phyloP scores from a whole-genome alignment of 2,888 invertebrate species.

The Nowickia ferox region DNA sequence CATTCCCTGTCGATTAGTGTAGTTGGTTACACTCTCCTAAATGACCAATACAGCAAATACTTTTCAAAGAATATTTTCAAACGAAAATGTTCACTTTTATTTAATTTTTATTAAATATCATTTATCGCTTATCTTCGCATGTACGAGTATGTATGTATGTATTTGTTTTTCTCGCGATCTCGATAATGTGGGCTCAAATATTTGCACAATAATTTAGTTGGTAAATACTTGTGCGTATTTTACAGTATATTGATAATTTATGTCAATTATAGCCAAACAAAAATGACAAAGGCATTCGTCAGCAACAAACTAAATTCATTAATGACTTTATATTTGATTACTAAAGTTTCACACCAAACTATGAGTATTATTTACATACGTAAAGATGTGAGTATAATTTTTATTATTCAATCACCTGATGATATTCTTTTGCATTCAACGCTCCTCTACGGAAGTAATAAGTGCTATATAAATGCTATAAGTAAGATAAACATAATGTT shows the following conservation, averaged over 20 bases:
- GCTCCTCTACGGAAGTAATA: not conserved
- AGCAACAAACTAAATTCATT: constrained; percentile 17
- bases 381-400: too few relatives aligned
- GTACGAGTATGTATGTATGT: not conserved
- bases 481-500: not conserved
- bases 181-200: constrained; percentile 75
- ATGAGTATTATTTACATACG: too few relatives aligned
- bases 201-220: constrained; percentile 77
- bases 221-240: constrained; percentile 74
- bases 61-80: constrained; percentile 24
- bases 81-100: constrained; percentile 49
- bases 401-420: not conserved
- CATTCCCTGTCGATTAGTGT: not conserved
- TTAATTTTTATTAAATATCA: constrained; percentile 16
- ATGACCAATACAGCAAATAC: constrained; percentile 1
- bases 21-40: not conserved
- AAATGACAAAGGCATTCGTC: constrained; percentile 21
- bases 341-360: constrained; percentile 2
- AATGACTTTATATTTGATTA: constrained; percentile 55
- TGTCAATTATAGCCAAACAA: constrained; percentile 69
- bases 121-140: constrained; percentile 2
- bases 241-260: constrained; percentile 77
- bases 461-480: not conserved
- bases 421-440: not conserved
- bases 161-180: constrained; percentile 29